Evolutionary conservation across 2,113 vertebrate genomes (phyloP).

Genomic region (Noctilio leporinus): DNA sequence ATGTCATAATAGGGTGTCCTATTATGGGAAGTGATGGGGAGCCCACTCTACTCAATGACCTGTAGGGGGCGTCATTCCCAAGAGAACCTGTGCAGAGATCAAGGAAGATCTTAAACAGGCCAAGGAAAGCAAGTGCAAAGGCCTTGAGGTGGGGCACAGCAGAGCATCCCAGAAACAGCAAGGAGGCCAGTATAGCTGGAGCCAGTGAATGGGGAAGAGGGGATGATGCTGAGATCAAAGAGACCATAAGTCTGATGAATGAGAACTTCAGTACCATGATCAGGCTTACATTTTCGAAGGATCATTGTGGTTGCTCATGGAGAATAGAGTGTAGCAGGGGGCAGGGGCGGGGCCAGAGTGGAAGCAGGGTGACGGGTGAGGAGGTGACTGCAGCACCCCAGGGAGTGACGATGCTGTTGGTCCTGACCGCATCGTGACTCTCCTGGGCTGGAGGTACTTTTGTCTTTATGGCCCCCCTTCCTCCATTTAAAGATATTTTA

Average conservation of each 20-base stretch:
- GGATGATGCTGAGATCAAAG: no score
- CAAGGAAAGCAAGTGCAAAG: not conserved
- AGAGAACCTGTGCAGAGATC: not conserved
- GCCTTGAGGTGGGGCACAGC: not conserved
- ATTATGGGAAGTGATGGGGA: not conserved
- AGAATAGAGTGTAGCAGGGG: no score
- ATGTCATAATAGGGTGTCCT: no score
- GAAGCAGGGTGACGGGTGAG: rapidly evolving
- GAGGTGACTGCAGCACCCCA: not conserved
- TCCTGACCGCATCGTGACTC: not conserved
- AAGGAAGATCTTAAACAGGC: not conserved
- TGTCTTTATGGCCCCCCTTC: not conserved
- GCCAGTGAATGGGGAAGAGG: not conserved
- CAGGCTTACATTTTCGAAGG: not conserved
- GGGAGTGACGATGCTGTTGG: no score
- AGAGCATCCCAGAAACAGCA: not conserved
- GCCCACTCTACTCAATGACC: not conserved
- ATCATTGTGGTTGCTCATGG: not conserved
- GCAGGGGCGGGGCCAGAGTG: not conserved
- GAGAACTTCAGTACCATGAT: not conserved
- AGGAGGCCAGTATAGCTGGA: not conserved
- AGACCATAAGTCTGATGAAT: not conserved
- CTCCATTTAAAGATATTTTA: not conserved
- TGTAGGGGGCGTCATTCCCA: not conserved
- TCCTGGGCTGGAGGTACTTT: not conserved